These are phyloP conservation scores for Martes flavigula DNA, from an alignment of 2,797 vertebrate species.

Conservation along the genomic window DNA sequence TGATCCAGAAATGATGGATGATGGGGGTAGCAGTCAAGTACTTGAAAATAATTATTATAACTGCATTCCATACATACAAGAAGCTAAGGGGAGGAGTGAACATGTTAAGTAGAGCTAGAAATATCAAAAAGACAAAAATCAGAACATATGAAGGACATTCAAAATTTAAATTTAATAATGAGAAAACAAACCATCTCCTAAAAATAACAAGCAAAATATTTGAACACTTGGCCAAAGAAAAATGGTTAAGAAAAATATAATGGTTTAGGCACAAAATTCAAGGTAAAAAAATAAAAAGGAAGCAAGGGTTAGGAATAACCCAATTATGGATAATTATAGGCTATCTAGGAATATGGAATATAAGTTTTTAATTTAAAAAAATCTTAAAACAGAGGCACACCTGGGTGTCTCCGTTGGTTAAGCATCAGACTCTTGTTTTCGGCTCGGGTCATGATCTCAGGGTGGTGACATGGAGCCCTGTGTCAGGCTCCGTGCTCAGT, in stretches of 20 bases:
- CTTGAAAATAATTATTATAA: neutral
- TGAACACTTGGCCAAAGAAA: neutral
- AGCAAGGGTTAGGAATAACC: neutral
- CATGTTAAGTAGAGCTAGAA: neutral
- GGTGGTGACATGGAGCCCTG: neutral
- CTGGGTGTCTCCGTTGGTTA: neutral
- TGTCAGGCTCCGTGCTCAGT: neutral
- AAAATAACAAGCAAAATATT: neutral
- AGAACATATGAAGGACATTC: neutral
- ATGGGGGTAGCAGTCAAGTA: neutral
- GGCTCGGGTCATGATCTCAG: neutral
- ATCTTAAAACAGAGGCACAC: neutral
- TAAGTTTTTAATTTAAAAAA: neutral
- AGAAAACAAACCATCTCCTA: neutral
- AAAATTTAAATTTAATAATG: neutral
- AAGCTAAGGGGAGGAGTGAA: neutral
- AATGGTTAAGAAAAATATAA: neutral
- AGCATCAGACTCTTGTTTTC: neutral
- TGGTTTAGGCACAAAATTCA: neutral
- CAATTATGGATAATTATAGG: neutral
- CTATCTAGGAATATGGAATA: neutral
- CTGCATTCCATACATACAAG: neutral
- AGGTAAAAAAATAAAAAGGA: constrained; percentile 27
- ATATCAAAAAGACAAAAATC: neutral
- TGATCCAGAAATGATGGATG: neutral